Percentiles rank a stretch among this genome's conserved stretches.
Conservation (phyloP, 2,113 vertebrate genomes). For the Paraplagusia blochii region DNA sequence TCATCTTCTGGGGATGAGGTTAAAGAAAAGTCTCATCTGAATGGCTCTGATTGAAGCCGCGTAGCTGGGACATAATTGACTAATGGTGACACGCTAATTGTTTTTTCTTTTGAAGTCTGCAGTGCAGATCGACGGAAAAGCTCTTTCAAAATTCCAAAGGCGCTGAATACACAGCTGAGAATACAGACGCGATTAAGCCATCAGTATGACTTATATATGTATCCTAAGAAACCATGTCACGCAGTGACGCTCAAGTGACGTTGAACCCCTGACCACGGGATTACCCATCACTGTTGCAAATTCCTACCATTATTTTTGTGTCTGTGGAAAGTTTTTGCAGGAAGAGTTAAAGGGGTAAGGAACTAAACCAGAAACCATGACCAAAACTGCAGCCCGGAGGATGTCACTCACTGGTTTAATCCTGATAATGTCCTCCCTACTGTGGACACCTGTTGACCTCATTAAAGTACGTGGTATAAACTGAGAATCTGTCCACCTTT, state of each 20-base stretch:
- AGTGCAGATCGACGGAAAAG: slow-evolving; percentile 14
- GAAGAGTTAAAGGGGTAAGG: slow-evolving; percentile 24
- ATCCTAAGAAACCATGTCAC: slow-evolving; percentile 11
- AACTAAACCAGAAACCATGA: slow-evolving; percentile 31
- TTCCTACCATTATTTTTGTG: too few species aligned
- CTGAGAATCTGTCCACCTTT: too few species aligned
- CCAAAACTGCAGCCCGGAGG: slow-evolving; percentile 7
- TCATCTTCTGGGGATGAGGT: slow-evolving; percentile 58
- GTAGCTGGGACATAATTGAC: slow-evolving; percentile 44
- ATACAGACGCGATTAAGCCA: slow-evolving; percentile 18
- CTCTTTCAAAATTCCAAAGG: slow-evolving; percentile 30
- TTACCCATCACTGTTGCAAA: too few species aligned
- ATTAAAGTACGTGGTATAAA: too few species aligned
- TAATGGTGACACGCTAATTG: slow-evolving; percentile 52
- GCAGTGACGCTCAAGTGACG: slow-evolving; percentile 17
- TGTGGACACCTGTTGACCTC: too few species aligned
- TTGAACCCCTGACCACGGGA: too few species aligned
- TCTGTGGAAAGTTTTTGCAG: not conserved
- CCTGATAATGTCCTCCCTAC: too few species aligned
- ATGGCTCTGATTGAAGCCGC: slow-evolving; percentile 46
- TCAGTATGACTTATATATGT: slow-evolving; percentile 30
- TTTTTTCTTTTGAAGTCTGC: slow-evolving; percentile 55
- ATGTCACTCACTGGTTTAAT: too few species aligned
- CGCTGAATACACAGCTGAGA: slow-evolving; percentile 36
- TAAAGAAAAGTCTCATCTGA: slow-evolving; percentile 51